A percentile compares a stretch with the other conserved stretches of the same genome.
Conservation (phyloP, 1,140 invertebrate species). For the Lerema accius region DNA sequence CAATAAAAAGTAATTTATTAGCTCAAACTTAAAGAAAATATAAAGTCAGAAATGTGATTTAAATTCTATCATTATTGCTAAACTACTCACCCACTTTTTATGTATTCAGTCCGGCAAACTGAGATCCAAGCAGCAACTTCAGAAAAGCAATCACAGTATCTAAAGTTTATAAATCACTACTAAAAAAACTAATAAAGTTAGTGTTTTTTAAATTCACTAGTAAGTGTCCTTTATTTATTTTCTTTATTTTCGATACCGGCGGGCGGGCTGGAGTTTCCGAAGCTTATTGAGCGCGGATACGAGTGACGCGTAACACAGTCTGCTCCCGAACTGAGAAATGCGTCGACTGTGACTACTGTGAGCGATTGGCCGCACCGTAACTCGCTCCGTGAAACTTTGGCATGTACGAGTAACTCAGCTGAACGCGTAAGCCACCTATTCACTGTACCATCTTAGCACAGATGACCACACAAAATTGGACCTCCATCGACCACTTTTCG, state of each 20-base stretch:
- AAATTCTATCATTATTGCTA: background rate
- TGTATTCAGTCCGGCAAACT: conserved; percentile 15
- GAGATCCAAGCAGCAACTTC: conserved; percentile 14
- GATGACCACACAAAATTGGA: no score
- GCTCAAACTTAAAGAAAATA: no score
- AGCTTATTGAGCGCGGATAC: conserved; percentile 37
- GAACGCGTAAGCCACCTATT: conserved; percentile 38
- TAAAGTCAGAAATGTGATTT: no score
- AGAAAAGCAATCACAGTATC: background rate
- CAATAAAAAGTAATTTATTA: no score
- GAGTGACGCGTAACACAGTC: conserved; percentile 49
- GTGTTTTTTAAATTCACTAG: no score
- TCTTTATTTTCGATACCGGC: conserved; percentile 8
- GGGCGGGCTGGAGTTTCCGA: conserved; percentile 46
- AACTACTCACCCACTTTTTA: conserved; percentile 42
- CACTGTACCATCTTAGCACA: conserved; percentile 1
- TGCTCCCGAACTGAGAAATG: conserved; percentile 45
- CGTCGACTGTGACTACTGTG: no score
- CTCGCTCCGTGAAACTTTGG: conserved; percentile 15
- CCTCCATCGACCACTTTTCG: no score
- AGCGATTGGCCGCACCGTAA: conserved; percentile 9
- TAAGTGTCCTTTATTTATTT: no score
- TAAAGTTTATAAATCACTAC: conserved; percentile 11
- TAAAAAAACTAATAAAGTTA: conserved; percentile 4
- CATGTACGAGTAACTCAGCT: conserved; percentile 21